Percentiles rank a stretch among this genome's conserved stretches.
Evolutionary conservation across 1,140 invertebrate genomes (phyloP).

Genomic region (Centruroides sculpturatus): DNA sequence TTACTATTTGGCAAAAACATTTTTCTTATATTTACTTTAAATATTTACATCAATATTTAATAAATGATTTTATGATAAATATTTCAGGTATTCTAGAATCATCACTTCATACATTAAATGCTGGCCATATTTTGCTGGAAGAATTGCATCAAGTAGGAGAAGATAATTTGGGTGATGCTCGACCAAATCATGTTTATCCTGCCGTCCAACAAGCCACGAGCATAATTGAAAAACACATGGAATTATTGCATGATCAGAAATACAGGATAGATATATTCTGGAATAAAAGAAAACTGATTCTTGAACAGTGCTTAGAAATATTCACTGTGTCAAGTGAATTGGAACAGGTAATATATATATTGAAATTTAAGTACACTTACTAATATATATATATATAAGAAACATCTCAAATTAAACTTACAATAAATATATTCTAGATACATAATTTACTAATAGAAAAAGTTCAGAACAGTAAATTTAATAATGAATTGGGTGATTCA

Average conservation of each 20-base stretch:
- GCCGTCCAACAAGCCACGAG: constrained; percentile 42
- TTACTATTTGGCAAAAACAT: too few species aligned
- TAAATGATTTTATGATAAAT: background rate
- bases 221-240: constrained; percentile 57
- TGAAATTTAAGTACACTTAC: too few species aligned
- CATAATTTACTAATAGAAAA: too few species aligned
- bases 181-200: constrained; percentile 48
- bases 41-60: too few species aligned
- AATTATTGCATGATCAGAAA: constrained; percentile 58
- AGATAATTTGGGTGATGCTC: constrained; percentile 50
- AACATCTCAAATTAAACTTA: too few species aligned
- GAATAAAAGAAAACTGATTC: constrained; percentile 40
- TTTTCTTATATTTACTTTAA: too few species aligned
- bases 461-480: too few species aligned
- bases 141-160: constrained; percentile 47
- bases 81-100: constrained; percentile 47
- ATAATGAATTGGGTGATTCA: constrained; percentile 39
- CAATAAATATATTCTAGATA: too few species aligned
- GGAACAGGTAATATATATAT: too few species aligned
- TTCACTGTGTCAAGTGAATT: too few species aligned
- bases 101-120: constrained; percentile 56
- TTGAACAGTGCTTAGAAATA: constrained; percentile 58
- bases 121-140: constrained; percentile 59
- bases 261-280: constrained; percentile 56
- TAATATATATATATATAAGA: too few species aligned